Percentiles rank a stretch among this genome's conserved stretches.
phyloP scores from a whole-genome alignment of 2,888 invertebrate species.

The Philopedon plagiatum region DNA sequence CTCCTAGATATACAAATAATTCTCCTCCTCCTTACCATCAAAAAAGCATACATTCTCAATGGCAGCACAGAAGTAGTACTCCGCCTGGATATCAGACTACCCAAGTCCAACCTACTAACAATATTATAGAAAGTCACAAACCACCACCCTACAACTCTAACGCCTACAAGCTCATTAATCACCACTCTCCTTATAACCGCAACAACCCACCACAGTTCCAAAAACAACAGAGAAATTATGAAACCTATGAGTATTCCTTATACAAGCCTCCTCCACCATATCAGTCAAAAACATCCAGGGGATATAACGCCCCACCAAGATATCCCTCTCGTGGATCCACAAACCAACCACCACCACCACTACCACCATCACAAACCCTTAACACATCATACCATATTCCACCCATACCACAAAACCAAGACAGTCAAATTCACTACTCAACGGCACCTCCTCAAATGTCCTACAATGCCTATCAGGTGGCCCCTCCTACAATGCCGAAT shows the following conservation, averaged over 20 bases:
- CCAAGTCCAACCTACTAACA: not conserved
- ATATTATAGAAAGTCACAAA: not conserved
- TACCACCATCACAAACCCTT: slow-evolving; percentile 22
- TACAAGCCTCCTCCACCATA: slow-evolving; percentile 11
- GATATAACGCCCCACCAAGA: slow-evolving; percentile 8
- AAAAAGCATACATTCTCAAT: not conserved
- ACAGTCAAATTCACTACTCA: slow-evolving; percentile 28
- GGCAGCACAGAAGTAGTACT: not conserved
- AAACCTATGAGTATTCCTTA: slow-evolving; percentile 5
- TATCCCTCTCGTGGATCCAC: slow-evolving; percentile 3
- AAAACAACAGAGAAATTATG: slow-evolving; percentile 10
- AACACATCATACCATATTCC: slow-evolving; percentile 6
- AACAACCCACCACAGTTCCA: not conserved
- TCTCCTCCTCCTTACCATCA: slow-evolving; percentile 6
- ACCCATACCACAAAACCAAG: slow-evolving; percentile 45
- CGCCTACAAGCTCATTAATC: slow-evolving; percentile 21
- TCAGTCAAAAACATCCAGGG: slow-evolving; percentile 20
- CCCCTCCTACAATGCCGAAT: slow-evolving; percentile 55
- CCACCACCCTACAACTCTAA: not conserved
- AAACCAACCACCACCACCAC: slow-evolving; percentile 21
- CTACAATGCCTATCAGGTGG: slow-evolving; percentile 58
- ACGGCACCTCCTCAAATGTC: slow-evolving; percentile 52
- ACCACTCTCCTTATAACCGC: slow-evolving; percentile 12
- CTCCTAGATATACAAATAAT: not conserved
- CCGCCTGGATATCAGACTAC: not conserved